These are phyloP conservation scores for Thripadectes ignobilis DNA, from an alignment of 2,797 vertebrate species.

Conservation along the genomic window DNA sequence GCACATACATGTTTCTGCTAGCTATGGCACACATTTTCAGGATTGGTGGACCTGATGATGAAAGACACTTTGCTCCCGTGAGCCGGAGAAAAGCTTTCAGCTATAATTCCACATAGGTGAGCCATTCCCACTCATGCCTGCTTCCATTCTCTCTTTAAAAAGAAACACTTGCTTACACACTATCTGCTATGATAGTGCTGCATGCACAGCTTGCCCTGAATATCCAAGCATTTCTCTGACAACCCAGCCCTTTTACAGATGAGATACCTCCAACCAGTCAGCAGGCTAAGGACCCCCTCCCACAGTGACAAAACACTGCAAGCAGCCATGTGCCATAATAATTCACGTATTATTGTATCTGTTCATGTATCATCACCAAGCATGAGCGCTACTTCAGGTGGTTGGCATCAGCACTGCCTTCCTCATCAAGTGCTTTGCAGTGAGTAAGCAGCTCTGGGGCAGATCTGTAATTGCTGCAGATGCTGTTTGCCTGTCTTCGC, in stretches of 20 bases:
- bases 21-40: not conserved
- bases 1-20: not conserved
- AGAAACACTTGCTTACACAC: not conserved
- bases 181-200: not conserved
- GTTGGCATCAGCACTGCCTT: not conserved
- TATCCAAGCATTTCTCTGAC: not conserved
- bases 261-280: not conserved
- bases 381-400: not conserved
- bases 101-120: not conserved
- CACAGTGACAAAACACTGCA: not conserved
- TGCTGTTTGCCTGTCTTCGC: constrained; percentile 39
- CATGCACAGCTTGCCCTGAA: not conserved
- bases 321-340: not conserved
- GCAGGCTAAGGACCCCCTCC: not conserved
- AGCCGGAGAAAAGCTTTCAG: not conserved
- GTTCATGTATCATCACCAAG: not conserved
- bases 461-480: constrained; percentile 25
- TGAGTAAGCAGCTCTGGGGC: constrained; percentile 43
- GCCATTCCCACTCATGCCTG: not conserved
- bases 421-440: not conserved
- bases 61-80: not conserved
- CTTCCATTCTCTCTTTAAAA: not conserved
- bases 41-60: not conserved
- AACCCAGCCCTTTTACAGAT: not conserved
- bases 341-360: not conserved